phyloP scores from a whole-genome alignment of 2,888 invertebrate genomes.

The Unio pictorum region DNA sequence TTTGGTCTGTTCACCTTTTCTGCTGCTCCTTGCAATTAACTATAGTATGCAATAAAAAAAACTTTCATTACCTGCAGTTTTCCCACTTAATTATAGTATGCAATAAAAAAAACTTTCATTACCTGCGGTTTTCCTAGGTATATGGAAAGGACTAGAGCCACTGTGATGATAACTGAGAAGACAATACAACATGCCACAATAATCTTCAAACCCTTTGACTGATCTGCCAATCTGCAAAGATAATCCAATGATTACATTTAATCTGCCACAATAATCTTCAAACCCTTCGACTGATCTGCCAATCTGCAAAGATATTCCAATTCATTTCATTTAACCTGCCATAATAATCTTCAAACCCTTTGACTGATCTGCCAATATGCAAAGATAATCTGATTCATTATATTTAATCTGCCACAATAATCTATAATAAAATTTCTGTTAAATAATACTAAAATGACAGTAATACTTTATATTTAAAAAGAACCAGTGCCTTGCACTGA shows the following conservation, averaged over 20 bases:
- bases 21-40: no score
- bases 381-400: background rate
- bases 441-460: background rate
- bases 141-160: slow-evolving; percentile 82
- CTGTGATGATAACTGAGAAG: slow-evolving; percentile 80
- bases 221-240: slow-evolving; percentile 38
- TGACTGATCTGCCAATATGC: slow-evolving; percentile 47
- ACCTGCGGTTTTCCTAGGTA: slow-evolving; percentile 84
- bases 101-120: background rate
- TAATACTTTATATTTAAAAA: no score
- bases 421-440: background rate
- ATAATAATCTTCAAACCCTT: slow-evolving; percentile 80
- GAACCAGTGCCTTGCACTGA: no score
- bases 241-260: background rate
- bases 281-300: no score
- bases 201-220: slow-evolving; percentile 77
- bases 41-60: no score
- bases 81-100: no score
- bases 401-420: no score
- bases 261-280: no score
- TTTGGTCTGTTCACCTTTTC: no score
- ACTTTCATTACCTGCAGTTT: no score
- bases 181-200: slow-evolving; percentile 80
- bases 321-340: slow-evolving; percentile 72
- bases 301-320: no score